Conservation (phyloP, 1,140 invertebrate genomes). For the Achroia grisella region DNA sequence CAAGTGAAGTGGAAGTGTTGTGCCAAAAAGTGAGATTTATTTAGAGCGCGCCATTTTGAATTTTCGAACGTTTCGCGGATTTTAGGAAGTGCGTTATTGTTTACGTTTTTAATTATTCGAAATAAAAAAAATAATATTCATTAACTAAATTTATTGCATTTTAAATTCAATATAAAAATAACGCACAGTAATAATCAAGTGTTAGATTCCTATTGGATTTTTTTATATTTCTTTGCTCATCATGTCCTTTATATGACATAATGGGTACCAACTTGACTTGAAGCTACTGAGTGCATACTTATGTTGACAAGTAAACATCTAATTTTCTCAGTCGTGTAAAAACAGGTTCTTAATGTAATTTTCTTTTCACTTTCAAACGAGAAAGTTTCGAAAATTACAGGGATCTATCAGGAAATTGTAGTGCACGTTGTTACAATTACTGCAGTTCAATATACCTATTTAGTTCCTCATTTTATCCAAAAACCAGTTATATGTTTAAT, state of each 20-base stretch:
- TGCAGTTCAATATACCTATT: no score
- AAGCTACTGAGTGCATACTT: no score
- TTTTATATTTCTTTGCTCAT: no score
- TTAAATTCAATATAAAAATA: no score
- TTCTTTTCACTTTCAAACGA: constrained; percentile 44
- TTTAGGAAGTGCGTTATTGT: neutral
- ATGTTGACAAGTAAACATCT: constrained; percentile 4
- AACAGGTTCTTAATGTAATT: constrained; percentile 21
- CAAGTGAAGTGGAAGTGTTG: constrained; percentile 40
- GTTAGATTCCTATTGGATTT: no score
- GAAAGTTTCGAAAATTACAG: constrained; percentile 20
- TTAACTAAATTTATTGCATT: no score
- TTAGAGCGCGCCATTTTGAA: constrained; percentile 8
- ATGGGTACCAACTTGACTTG: no score
- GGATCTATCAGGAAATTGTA: neutral
- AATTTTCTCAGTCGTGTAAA: constrained; percentile 8
- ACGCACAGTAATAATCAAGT: no score
- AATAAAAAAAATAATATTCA: neutral
- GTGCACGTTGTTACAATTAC: neutral
- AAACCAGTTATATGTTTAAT: no score
- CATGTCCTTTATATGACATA: no score
- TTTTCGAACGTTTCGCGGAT: neutral
- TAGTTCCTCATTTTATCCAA: no score
- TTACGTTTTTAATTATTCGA: neutral
- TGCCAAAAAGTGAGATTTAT: constrained; percentile 18